Evolutionary conservation across 2,113 vertebrate genomes (phyloP).

Genomic region (Charadrius vociferus): DNA sequence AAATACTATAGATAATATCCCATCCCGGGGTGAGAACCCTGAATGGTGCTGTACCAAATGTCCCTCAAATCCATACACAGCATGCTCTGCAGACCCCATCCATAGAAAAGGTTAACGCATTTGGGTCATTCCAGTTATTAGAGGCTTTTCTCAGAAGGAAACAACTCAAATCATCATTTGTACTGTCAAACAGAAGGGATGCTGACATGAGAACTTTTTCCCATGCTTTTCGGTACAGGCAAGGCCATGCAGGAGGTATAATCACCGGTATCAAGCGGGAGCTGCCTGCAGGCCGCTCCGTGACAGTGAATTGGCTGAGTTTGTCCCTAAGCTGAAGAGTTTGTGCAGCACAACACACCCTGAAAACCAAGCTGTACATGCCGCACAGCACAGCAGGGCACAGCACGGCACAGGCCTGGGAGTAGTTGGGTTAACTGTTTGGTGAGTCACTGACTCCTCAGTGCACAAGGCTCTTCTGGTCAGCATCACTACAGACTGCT

Average conservation of each 20-base stretch:
- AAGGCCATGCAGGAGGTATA: not conserved
- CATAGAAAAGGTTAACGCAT: not conserved
- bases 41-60: not conserved
- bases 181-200: not conserved
- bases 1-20: not conserved
- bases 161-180: not conserved
- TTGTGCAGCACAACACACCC: not conserved
- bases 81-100: not conserved
- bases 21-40: not conserved
- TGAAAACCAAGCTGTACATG: not conserved
- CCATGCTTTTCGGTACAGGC: not conserved
- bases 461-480: not conserved
- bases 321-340: not conserved
- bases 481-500: not conserved
- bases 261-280: not conserved
- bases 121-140: not conserved
- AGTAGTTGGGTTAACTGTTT: rapidly evolving
- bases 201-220: not conserved
- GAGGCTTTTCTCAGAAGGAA: not conserved
- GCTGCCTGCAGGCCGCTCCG: rapidly evolving
- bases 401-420: not conserved
- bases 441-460: not conserved
- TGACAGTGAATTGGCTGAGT: not conserved
- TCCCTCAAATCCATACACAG: not conserved
- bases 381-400: not conserved